phyloP scores from a whole-genome alignment of 2,797 vertebrate species.

The Acipenser ruthenus region DNA sequence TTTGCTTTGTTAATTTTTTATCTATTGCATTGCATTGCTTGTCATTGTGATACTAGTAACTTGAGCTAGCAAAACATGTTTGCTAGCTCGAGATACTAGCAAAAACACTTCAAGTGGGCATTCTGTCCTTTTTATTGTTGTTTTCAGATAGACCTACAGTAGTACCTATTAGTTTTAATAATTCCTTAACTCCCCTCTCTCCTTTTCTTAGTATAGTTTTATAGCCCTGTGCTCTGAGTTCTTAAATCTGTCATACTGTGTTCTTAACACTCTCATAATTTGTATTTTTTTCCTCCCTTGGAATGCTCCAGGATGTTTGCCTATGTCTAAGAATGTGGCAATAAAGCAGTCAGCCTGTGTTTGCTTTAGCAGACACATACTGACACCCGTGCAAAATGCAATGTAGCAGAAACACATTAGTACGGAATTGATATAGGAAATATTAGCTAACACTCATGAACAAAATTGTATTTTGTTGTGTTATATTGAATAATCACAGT shows the following conservation, averaged over 20 bases:
- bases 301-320: constrained; percentile 1
- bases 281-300: neutral
- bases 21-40: no score
- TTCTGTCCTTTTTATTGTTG: neutral
- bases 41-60: no score
- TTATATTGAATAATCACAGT: neutral
- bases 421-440: neutral
- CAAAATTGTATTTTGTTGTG: neutral
- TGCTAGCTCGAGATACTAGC: neutral
- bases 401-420: neutral
- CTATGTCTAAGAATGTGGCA: neutral
- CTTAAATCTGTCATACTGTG: neutral
- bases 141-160: neutral
- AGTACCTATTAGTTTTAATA: neutral
- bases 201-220: neutral
- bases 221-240: neutral
- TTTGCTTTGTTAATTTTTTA: no score
- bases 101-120: neutral
- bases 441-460: neutral
- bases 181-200: neutral
- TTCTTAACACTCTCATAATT: neutral
- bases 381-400: neutral
- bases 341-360: neutral
- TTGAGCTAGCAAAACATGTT: neutral
- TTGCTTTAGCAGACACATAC: neutral